A percentile compares a stretch with the other conserved stretches of the same genome.
phyloP scores from a whole-genome alignment of 2,888 invertebrate species.

The Panopea generosa region DNA sequence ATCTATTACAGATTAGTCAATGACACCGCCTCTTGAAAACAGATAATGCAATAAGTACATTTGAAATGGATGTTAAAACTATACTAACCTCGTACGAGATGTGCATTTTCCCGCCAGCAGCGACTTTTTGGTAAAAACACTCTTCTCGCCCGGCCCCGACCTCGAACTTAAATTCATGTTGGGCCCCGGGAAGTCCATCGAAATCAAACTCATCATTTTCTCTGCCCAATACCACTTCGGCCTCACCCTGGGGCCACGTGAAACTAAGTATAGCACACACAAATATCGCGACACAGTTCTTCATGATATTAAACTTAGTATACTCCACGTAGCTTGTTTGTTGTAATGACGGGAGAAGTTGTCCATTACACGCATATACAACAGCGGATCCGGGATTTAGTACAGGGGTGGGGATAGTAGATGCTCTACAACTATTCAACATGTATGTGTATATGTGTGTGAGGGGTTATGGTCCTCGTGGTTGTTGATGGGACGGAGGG shows the following conservation, averaged over 20 bases:
- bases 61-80: too few relatives aligned
- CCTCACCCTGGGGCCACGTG: slow-evolving; percentile 18
- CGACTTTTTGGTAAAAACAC: slow-evolving; percentile 97
- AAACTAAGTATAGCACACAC: slow-evolving; percentile 20
- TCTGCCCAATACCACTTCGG: slow-evolving; percentile 64
- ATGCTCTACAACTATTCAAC: too few relatives aligned
- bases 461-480: too few relatives aligned
- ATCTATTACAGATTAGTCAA: too few relatives aligned
- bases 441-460: too few relatives aligned
- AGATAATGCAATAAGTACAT: too few relatives aligned
- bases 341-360: too few relatives aligned
- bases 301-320: neutral
- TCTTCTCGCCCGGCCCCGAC: slow-evolving; percentile 98
- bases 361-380: too few relatives aligned
- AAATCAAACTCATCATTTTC: slow-evolving; percentile 78
- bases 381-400: too few relatives aligned
- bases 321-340: neutral
- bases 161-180: slow-evolving; percentile 98
- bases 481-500: too few relatives aligned
- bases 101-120: slow-evolving; percentile 95
- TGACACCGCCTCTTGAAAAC: too few relatives aligned
- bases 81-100: slow-evolving; percentile 93
- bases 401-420: too few relatives aligned
- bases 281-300: neutral
- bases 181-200: slow-evolving; percentile 90